phyloP scores from a whole-genome alignment of 1,140 invertebrate genomes.

The Lasioglossum albipes region DNA sequence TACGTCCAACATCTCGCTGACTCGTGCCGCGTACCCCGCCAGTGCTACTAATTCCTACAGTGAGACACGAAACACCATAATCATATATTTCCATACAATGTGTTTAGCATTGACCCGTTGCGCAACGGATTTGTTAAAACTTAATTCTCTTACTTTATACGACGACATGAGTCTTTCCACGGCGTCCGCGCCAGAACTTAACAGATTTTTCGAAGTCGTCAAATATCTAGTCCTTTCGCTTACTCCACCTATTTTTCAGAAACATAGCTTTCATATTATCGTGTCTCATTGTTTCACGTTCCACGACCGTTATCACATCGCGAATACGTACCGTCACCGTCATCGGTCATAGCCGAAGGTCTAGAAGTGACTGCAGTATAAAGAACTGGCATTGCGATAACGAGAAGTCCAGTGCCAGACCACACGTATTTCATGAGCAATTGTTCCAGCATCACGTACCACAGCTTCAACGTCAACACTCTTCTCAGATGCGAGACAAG shows the following conservation, averaged over 20 bases:
- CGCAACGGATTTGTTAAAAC: too few relatives aligned
- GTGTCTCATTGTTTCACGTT: neutral
- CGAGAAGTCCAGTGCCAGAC: slow-evolving; percentile 96
- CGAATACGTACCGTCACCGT: slow-evolving; percentile 26
- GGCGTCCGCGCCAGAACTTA: slow-evolving; percentile 96
- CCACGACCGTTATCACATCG: neutral
- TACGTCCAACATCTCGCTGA: slow-evolving; percentile 96
- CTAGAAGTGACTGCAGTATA: slow-evolving; percentile 69
- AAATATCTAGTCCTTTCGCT: slow-evolving; percentile 96
- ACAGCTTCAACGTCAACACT: slow-evolving; percentile 93
- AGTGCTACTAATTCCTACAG: slow-evolving; percentile 93
- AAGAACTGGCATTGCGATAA: slow-evolving; percentile 91
- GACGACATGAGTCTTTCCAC: slow-evolving; percentile 99
- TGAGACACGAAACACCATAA: neutral
- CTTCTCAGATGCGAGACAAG: slow-evolving; percentile 91
- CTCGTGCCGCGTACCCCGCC: slow-evolving; percentile 95
- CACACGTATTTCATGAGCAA: slow-evolving; percentile 99
- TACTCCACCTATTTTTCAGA: slow-evolving; percentile 82
- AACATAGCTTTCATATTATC: slow-evolving; percentile 8
- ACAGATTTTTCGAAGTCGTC: slow-evolving; percentile 96
- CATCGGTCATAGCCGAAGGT: neutral
- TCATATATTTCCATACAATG: too few relatives aligned
- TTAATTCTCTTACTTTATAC: slow-evolving; percentile 87
- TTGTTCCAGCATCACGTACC: slow-evolving; percentile 99
- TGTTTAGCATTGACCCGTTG: neutral